Percentiles rank a stretch among this genome's conserved stretches.
phyloP scores from a whole-genome alignment of 2,888 invertebrate species.

The Halocaridina rubra region DNA sequence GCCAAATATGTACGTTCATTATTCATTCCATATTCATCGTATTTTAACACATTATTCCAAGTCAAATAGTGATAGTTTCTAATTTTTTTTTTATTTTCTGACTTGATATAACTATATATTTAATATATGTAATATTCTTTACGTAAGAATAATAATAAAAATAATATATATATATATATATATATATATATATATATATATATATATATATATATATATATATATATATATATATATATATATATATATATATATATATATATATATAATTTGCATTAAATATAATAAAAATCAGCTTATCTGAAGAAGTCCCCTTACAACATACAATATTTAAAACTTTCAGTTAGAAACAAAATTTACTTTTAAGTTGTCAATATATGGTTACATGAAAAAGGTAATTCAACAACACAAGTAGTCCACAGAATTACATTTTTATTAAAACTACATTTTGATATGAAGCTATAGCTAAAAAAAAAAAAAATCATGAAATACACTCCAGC shows the following conservation, averaged over 20 bases:
- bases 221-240: conserved; percentile 41
- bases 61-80: too few relatives aligned
- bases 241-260: conserved; percentile 14
- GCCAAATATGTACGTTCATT: too few relatives aligned
- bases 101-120: too few relatives aligned
- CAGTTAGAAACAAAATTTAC: not conserved
- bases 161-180: not conserved
- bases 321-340: not conserved
- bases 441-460: not conserved
- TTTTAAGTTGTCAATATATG: too few relatives aligned
- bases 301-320: not conserved
- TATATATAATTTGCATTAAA: not conserved
- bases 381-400: too few relatives aligned
- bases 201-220: conserved; percentile 37
- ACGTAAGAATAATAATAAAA: not conserved
- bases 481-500: too few relatives aligned
- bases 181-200: not conserved
- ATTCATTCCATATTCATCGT: too few relatives aligned
- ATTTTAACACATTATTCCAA: too few relatives aligned
- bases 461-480: not conserved
- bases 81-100: too few relatives aligned
- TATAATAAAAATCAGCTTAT: not conserved
- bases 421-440: not conserved
- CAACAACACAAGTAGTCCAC: too few relatives aligned
- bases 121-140: too few relatives aligned